Evolutionary conservation across 1,140 invertebrate genomes (phyloP), one percentile per base, ranked within the genome.

Genomic region (Holotrichia oblita): DNA sequence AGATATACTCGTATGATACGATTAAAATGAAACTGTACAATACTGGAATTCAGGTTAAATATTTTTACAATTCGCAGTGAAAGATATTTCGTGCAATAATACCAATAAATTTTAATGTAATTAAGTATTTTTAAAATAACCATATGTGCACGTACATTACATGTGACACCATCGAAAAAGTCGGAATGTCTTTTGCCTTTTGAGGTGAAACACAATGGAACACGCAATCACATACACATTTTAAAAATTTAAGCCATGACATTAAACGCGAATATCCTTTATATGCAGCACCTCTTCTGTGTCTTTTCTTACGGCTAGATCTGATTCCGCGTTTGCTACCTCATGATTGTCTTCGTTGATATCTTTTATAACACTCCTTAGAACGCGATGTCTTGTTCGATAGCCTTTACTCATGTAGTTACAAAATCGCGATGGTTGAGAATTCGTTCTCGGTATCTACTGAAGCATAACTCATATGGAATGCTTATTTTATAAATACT

Each of bases 341-440:
- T 34, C 22, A 22, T 14, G 61, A 69, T 69, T 27, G 61, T 27
- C 17, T 69, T 27, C 14, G 8, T 6, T 34, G 61, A 69, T 69
- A 69, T 27, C 61, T 69, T 69, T 22, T 69, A 22, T 69, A 69
- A 69, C 61, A 34, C 61, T 22, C 17, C 22, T 14, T 69, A 69
- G 61, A 69, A 20, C 27, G 8, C 22, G 61, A 69, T 69, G 61
- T 34, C 61, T 69, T 69, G 61, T 69, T 69, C 61, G 61, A 69
- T 69, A 69, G 61, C 61, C 61, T 69, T 69, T 69, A 69, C 61
- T 69, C 61, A 20, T 69, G 61, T 69, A 69, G 22, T 34, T 69
- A 34, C 61, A 69, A 69, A 69, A 69, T 69, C 61, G 12, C 9
- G 22, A 27, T 22, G 7, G 61, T 10, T 27, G 22, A 69, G 61